Base-by-base conservation (phyloP, 2,113 vertebrate genomes). In the Orthonyx spaldingii region DNA sequence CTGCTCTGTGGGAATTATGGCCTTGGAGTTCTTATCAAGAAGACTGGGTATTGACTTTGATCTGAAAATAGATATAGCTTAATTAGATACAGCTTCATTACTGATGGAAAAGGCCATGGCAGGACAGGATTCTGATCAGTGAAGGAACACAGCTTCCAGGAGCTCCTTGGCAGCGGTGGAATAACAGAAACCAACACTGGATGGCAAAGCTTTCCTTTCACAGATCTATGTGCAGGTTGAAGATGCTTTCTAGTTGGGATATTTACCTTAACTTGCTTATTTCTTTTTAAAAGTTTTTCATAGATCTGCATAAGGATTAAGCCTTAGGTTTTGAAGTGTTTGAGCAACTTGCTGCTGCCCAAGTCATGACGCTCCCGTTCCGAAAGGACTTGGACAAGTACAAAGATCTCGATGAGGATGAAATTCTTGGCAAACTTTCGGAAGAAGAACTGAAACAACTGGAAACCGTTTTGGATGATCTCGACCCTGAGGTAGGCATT, bases 351-450 rank as follows among this genome's bases (percentile, higher is more conserved):
- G 41, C 57, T 49, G 0, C 78, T 70, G 60, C 72, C 37, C 37
- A 52, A 94, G 97, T 88, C 94, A 99, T 99, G 99, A 98, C 98
- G 0, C 96, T 99, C 69, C 97, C 99, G 0, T 99, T 98, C 96
- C 99, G 98, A 96, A 99, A 99, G 94, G 99, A 99, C 96, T 98
- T 99, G 94, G 99, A 99, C 44, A 99, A 99, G 87, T 99, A 99
- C 97, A 99, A 99, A 96, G 99, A 99, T 91, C 98, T 99, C 0
- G 99, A 99, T 91, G 99, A 99, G 95, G 99, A 99, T 97, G 99
- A 99, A 94, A 98, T 99, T 93, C 99, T 99, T 81, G 98, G 98
- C 92, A 99, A 98, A 56, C 98, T 99, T 59, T 98, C 99, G 0
- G 99, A 98, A 87, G 98, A 98, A 93, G 99, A 99, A 83, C 97